phyloP scores from a whole-genome alignment of 2,113 vertebrate genomes.

The Serranochromis macrocephalus region DNA sequence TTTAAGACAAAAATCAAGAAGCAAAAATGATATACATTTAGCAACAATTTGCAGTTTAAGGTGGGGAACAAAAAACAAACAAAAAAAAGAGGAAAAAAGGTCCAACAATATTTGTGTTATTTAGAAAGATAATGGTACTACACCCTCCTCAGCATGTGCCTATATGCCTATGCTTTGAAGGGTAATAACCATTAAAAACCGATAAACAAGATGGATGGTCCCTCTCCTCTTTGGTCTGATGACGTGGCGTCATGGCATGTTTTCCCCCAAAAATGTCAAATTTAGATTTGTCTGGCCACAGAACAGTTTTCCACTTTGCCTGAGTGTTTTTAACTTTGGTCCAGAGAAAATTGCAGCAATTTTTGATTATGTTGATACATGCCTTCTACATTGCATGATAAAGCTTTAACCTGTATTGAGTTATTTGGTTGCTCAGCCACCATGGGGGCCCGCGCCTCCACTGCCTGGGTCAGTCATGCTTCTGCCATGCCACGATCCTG shows the following conservation, averaged over 20 bases:
- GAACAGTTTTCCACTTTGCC: neutral
- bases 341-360: neutral
- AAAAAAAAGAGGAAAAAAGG: accelerated
- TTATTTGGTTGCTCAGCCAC: neutral
- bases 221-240: neutral
- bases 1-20: neutral
- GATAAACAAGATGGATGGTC: accelerated
- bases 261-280: accelerated
- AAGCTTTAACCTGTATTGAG: neutral
- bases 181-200: neutral
- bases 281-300: neutral
- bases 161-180: neutral
- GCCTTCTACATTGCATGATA: neutral
- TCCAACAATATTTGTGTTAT: neutral
- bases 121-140: neutral
- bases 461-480: neutral
- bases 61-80: neutral
- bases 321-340: neutral
- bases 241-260: accelerated
- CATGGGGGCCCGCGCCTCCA: neutral
- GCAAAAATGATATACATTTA: neutral
- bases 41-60: neutral
- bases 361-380: neutral
- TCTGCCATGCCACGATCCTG: neutral
- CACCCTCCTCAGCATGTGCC: accelerated